A percentile compares a stretch with the other conserved stretches of the same genome.
Conservation (phyloP, 1,140 invertebrate genomes). For the Eriocheir sinensis region DNA sequence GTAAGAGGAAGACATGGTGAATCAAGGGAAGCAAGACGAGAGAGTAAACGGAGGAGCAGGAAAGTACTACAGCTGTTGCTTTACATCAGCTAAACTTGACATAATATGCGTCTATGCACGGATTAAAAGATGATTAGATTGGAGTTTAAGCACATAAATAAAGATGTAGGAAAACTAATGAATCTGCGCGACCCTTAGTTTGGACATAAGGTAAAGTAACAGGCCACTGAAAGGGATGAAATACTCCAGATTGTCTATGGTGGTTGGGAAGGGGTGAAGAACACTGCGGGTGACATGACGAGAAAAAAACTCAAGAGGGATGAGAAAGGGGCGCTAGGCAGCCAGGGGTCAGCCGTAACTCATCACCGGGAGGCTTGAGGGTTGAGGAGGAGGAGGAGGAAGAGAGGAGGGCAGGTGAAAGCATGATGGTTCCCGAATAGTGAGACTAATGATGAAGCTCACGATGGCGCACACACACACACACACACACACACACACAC, state of each 20-base stretch:
- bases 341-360: background rate
- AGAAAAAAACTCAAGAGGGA: background rate
- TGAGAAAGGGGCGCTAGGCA: background rate
- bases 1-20: background rate
- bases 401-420: background rate
- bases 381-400: background rate
- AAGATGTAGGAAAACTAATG: too few relatives aligned
- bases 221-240: background rate
- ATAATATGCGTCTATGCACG: too few relatives aligned
- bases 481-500: constrained; percentile 45
- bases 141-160: too few relatives aligned
- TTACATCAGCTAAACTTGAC: too few relatives aligned
- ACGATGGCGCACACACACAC: background rate
- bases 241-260: background rate
- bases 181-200: too few relatives aligned
- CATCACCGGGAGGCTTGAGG: background rate
- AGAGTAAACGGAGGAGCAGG: background rate
- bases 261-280: background rate
- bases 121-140: too few relatives aligned
- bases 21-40: background rate
- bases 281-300: background rate
- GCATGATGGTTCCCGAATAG: background rate
- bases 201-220: too few relatives aligned
- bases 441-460: background rate
- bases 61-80: background rate